Base-by-base conservation (phyloP, 2,797 vertebrate genomes). In the Lagorchestes hirsutus region DNA sequence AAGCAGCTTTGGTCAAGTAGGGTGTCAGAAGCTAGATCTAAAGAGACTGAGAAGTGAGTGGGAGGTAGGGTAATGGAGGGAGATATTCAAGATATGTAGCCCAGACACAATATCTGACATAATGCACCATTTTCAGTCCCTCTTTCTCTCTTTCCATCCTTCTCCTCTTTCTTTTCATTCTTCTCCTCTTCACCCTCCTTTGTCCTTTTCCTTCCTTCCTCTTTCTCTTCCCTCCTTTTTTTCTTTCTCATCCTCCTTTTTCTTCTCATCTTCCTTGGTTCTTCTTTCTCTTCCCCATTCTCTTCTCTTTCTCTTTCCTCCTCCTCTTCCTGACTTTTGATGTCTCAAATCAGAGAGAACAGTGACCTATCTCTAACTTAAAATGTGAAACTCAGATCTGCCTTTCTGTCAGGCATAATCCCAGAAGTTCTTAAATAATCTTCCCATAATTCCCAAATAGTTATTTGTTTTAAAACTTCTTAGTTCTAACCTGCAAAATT, bases 81-180 rank as follows among this genome's bases (percentile, higher is more conserved):
- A 34, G 3, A 74, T 14, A n/a, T 18, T n/a, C 6, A 67, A 67
- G 14, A 16, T 67, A n/a, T n/a, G 34, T n/a, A 74, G 34, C 1
- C 54, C 27, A 9, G 16, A 18, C 0, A 40, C 58, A 0, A 4
- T 0, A 4, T 28, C 57, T 52, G 31, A 57, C 11, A 90, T 27
- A 50, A 24, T 18, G 46, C 5, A 12, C 4, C 34, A 6, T 4
- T n/a, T 9, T 13, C 6, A 13, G 5, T 52, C 50, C 57, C 46
- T 46, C 5, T 27, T 4, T 54, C 6, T 24, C 11, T 11, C 0
- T 6, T 31, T 28, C 0, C 11, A 11, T 2, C 10, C 31, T 92
- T 29, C 14, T 54, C 4, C 12, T 52, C 28, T 9, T 46, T 90
- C 46, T 67, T n/a, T 31, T 56, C n/a, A 54, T 55, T 50, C 4